A percentile compares a stretch with the other conserved stretches of the same genome.
Evolutionary conservation across 2,888 invertebrate genomes (phyloP).

Genomic region (Sarcophaga carnaria): DNA sequence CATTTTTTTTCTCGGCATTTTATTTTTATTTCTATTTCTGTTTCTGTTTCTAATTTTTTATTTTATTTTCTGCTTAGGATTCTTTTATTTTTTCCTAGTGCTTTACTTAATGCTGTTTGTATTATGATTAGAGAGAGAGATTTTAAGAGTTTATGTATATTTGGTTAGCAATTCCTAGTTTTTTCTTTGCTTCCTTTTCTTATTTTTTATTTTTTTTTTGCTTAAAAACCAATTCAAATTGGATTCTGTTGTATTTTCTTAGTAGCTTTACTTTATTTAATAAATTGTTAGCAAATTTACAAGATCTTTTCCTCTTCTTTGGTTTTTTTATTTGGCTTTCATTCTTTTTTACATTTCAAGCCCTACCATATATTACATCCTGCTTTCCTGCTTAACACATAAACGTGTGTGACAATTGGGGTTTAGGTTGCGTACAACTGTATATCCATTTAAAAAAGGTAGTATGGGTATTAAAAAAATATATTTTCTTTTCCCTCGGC

Average conservation of each 20-base stretch:
- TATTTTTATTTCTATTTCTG: slow-evolving; percentile 12
- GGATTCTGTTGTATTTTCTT: slow-evolving; percentile 53
- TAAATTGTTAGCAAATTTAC: slow-evolving; percentile 67
- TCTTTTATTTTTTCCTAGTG: neutral
- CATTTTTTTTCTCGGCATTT: neutral
- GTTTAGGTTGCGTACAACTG: neutral
- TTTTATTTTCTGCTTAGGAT: slow-evolving; percentile 11
- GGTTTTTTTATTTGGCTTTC: neutral
- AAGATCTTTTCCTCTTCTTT: slow-evolving; percentile 22
- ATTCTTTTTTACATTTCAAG: too few relatives aligned
- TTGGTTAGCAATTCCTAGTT: slow-evolving; percentile 8
- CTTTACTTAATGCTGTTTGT: slow-evolving; percentile 41
- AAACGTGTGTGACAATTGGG: neutral
- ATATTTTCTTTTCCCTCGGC: neutral
- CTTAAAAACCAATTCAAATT: slow-evolving; percentile 34
- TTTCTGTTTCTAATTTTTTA: slow-evolving; percentile 22
- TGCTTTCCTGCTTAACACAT: neutral
- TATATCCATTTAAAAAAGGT: neutral
- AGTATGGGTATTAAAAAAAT: neutral
- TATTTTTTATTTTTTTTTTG: neutral
- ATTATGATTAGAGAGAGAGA: slow-evolving; percentile 53
- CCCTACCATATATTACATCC: neutral
- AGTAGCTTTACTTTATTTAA: slow-evolving; percentile 63
- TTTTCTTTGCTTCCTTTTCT: slow-evolving; percentile 5
- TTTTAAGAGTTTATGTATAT: slow-evolving; percentile 58